Conservation (phyloP, 2,888 invertebrate species). For the Mimachlamys varia region DNA sequence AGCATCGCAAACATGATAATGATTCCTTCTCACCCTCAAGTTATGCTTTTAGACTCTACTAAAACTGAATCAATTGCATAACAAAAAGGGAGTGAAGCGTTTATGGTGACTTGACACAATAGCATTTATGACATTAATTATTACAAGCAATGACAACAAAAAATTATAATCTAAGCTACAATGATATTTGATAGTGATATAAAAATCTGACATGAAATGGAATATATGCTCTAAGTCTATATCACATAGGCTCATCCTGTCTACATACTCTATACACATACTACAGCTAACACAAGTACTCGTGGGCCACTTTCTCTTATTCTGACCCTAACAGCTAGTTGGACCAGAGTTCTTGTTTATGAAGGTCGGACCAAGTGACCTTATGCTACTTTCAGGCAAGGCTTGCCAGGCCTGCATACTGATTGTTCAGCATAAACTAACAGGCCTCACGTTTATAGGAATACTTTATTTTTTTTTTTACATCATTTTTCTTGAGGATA, state of each 20-base stretch:
- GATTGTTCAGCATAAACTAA: no score
- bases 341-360: no score
- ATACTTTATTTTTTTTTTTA: not conserved
- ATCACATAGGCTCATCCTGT: not conserved
- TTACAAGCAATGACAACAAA: conserved; percentile 18
- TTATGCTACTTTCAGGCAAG: no score
- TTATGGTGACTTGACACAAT: not conserved
- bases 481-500: no score
- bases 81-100: not conserved
- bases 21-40: not conserved
- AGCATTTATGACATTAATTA: conserved; percentile 6
- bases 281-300: not conserved
- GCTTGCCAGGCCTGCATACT: no score
- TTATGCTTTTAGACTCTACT: not conserved
- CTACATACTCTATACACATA: not conserved
- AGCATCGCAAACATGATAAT: not conserved
- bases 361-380: no score
- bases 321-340: no score
- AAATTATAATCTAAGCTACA: not conserved
- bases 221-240: not conserved
- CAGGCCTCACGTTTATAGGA: no score
- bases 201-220: not conserved
- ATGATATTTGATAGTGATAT: not conserved
- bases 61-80: not conserved
- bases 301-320: not conserved